These are phyloP conservation scores for Stenodema calcarata DNA, from an alignment of 2,888 invertebrate genomes.

Conservation along the genomic window DNA sequence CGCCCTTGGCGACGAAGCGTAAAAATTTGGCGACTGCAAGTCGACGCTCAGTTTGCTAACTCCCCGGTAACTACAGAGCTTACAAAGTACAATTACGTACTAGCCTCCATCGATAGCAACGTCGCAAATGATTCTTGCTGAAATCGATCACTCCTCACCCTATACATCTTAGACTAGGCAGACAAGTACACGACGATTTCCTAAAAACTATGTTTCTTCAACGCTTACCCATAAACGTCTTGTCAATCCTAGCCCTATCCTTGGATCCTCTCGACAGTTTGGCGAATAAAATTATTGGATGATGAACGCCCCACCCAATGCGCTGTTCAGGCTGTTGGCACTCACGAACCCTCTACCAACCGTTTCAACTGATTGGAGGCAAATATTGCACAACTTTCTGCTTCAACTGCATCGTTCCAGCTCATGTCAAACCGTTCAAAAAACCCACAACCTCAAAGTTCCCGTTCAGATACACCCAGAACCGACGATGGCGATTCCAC, in stretches of 20 bases:
- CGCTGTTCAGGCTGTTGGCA: background rate
- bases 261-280: background rate
- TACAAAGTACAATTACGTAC: background rate
- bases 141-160: background rate
- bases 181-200: constrained; percentile 2
- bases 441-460: background rate
- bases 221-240: background rate
- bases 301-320: background rate
- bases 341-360: background rate
- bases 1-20: background rate
- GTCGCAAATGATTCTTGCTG: background rate
- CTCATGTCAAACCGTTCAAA: background rate
- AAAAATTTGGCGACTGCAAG: background rate
- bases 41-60: background rate
- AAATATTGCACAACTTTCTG: background rate
- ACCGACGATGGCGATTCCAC: constrained; percentile 3
- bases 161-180: background rate
- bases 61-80: background rate
- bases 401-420: background rate
- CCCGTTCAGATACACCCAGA: background rate
- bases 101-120: background rate
- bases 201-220: constrained; percentile 16
- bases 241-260: background rate
- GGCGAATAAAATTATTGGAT: constrained; percentile 23
- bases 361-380: background rate